Evolutionary conservation across 2,888 invertebrate species (phyloP).

Genomic region (Ecdyonurus torrentis): DNA sequence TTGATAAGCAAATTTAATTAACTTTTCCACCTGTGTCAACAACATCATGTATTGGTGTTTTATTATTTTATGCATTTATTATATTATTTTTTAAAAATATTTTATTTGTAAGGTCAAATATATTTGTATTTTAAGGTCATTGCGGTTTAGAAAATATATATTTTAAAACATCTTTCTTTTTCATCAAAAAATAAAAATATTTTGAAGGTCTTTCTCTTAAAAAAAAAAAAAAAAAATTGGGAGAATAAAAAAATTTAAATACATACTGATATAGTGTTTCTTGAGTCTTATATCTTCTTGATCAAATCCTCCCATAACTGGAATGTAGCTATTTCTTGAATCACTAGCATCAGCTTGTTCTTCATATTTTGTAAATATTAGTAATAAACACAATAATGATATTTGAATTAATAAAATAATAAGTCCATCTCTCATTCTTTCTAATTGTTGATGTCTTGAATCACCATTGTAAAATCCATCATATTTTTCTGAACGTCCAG

Average conservation of each 20-base stretch:
- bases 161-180: neutral
- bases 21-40: too few species aligned
- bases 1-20: too few species aligned
- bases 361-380: conserved; percentile 26
- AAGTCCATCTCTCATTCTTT: neutral
- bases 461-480: neutral
- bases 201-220: neutral
- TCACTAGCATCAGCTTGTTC: conserved; percentile 27
- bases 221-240: neutral
- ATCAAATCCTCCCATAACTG: conserved; percentile 6
- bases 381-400: neutral
- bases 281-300: neutral
- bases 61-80: too few species aligned
- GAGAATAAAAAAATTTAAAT: neutral
- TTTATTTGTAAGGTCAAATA: too few species aligned
- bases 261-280: conserved; percentile 4
- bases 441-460: neutral
- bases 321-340: conserved; percentile 23
- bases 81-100: too few species aligned
- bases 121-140: too few species aligned
- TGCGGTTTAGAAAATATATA: too few species aligned
- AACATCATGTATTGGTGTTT: too few species aligned
- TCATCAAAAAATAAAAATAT: neutral
- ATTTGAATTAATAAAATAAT: neutral
- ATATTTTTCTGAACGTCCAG: neutral